These are phyloP conservation scores for Aradophagus sp. DNA, from an alignment of 1,140 invertebrate species.

Conservation along the genomic window DNA sequence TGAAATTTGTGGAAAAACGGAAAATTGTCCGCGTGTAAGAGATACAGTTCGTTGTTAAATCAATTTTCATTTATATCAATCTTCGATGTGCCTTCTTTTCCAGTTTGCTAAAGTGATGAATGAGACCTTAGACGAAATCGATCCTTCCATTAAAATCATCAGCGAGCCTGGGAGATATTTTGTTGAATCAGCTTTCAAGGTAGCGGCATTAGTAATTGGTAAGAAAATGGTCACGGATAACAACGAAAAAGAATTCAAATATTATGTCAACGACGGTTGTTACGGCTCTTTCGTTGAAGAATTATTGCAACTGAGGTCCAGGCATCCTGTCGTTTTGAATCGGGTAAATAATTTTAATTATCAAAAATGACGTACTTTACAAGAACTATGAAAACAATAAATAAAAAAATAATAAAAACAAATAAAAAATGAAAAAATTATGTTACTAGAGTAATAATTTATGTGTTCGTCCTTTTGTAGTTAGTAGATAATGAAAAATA, in stretches of 20 bases:
- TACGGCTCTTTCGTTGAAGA: constrained; percentile 82
- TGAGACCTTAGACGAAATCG: constrained; percentile 77
- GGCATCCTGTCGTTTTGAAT: constrained; percentile 70
- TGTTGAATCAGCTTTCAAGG: constrained; percentile 79
- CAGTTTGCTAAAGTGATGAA: constrained; percentile 76
- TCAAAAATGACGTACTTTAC: too few species aligned
- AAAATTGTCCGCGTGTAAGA: too few species aligned
- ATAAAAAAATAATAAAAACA: too few species aligned
- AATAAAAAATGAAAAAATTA: too few species aligned
- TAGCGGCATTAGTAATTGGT: constrained; percentile 80
- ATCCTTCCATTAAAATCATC: constrained; percentile 80
- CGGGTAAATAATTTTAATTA: constrained; percentile 64
- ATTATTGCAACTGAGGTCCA: constrained; percentile 55
- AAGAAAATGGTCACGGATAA: constrained; percentile 74
- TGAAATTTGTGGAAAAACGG: too few species aligned
- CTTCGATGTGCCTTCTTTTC: constrained; percentile 10
- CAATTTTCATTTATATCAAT: too few species aligned
- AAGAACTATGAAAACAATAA: too few species aligned
- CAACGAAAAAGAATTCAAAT: constrained; percentile 74
- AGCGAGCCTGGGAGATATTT: constrained; percentile 85
- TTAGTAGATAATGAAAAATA: constrained; percentile 56
- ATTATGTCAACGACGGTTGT: constrained; percentile 83
- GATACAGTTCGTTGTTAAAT: too few species aligned
- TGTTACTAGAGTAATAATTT: too few species aligned
- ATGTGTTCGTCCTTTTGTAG: constrained; percentile 13